Conservation (phyloP, 1,140 invertebrate genomes). For the Drosophila ficusphila region DNA sequence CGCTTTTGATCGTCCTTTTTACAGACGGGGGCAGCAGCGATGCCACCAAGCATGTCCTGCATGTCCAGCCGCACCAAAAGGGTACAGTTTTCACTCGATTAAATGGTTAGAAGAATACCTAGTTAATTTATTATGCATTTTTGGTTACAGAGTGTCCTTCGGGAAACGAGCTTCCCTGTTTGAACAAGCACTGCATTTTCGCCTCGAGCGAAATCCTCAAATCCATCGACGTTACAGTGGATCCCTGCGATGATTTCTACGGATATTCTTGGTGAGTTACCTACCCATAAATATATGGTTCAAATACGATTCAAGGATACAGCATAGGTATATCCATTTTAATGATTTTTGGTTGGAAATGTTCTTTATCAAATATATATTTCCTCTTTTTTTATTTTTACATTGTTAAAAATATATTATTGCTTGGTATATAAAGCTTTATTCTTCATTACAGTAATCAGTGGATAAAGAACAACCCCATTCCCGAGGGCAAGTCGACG, state of each 20-base stretch:
- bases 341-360: neutral
- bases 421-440: too few relatives aligned
- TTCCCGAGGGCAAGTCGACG: conserved; percentile 95
- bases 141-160: conserved; percentile 37
- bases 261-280: conserved; percentile 91
- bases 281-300: too few relatives aligned
- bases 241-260: conserved; percentile 98
- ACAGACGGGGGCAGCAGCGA: conserved; percentile 50
- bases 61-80: conserved; percentile 71
- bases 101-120: too few relatives aligned
- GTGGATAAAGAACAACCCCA: conserved; percentile 96
- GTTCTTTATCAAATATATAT: neutral
- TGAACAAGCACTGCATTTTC: conserved; percentile 93
- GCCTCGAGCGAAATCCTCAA: conserved; percentile 93
- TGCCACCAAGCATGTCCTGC: conserved; percentile 69
- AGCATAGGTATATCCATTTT: too few relatives aligned
- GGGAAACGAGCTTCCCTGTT: conserved; percentile 86
- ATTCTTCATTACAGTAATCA: conserved; percentile 86
- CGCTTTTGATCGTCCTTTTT: conserved; percentile 84
- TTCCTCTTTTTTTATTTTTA: too few relatives aligned
- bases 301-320: too few relatives aligned
- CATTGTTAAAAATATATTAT: too few relatives aligned
- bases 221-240: conserved; percentile 90
- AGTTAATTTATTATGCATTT: neutral
- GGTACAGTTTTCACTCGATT: conserved; percentile 10